A percentile compares a stretch with the other conserved stretches of the same genome.
phyloP scores from a whole-genome alignment of 2,888 invertebrate species.

The Drosophila birchii region DNA sequence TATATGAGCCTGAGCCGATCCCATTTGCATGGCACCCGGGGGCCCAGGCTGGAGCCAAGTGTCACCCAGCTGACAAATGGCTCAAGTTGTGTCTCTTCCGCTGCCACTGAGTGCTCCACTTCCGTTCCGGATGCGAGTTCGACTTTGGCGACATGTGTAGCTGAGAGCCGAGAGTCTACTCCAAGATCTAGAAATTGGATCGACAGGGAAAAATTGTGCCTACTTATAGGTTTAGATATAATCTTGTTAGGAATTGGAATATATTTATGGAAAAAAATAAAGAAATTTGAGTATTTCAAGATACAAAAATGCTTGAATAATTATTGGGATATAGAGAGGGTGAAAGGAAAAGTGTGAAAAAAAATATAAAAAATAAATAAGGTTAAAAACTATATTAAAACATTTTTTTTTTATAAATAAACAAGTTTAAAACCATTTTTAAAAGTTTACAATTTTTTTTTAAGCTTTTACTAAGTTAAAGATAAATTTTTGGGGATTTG shows the following conservation, averaged over 20 bases:
- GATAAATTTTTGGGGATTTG: background rate
- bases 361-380: background rate
- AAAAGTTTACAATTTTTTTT: too few relatives aligned
- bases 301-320: background rate
- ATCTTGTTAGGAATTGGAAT: background rate
- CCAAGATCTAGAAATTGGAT: conserved; percentile 40
- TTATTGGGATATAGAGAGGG: background rate
- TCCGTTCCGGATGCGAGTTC: conserved; percentile 63
- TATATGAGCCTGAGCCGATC: conserved; percentile 30
- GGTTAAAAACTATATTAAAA: background rate
- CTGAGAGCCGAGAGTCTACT: conserved; percentile 17
- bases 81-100: conserved; percentile 58
- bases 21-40: conserved; percentile 36
- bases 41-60: conserved; percentile 12
- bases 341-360: too few relatives aligned
- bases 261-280: background rate
- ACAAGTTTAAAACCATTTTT: background rate
- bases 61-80: conserved; percentile 61
- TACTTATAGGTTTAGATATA: background rate
- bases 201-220: background rate
- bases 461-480: too few relatives aligned
- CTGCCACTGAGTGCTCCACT: conserved; percentile 66
- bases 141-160: conserved; percentile 50
- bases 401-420: background rate
- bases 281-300: rapidly evolving